phyloP scores from a whole-genome alignment of 2,797 vertebrate genomes.

The Bryconaethiops microstoma region DNA sequence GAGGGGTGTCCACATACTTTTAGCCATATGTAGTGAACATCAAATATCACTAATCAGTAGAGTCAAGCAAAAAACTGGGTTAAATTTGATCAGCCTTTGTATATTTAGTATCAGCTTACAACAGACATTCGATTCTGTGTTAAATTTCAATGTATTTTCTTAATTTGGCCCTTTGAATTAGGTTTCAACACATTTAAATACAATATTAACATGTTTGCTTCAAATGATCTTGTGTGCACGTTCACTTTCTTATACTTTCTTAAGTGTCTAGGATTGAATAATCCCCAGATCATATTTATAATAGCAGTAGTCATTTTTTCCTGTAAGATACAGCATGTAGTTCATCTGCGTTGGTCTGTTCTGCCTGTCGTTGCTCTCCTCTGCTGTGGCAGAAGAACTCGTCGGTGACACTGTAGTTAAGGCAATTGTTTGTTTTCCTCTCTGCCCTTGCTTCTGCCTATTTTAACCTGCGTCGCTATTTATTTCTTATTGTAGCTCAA shows the following conservation, averaged over 20 bases:
- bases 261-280: background rate
- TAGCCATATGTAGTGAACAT: background rate
- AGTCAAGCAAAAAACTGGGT: background rate
- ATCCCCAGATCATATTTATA: background rate
- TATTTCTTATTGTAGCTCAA: conserved; percentile 3
- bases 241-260: background rate
- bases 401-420: conserved; percentile 15
- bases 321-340: background rate
- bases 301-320: background rate
- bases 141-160: background rate
- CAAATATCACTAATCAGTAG: background rate
- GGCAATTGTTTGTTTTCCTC: background rate
- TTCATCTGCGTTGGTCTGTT: background rate
- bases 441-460: conserved; percentile 4
- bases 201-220: background rate
- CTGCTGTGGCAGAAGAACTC: background rate
- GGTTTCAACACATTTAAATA: background rate
- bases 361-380: background rate
- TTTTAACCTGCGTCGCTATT: conserved; percentile 19
- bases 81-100: background rate
- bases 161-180: background rate
- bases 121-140: background rate
- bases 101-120: background rate
- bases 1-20: too few species aligned
- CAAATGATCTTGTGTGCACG: background rate